Evolutionary conservation across 37 sponge, comb jelly and placozoan species (phyloP).

Genomic region (Lycopodina hypogea): DNA sequence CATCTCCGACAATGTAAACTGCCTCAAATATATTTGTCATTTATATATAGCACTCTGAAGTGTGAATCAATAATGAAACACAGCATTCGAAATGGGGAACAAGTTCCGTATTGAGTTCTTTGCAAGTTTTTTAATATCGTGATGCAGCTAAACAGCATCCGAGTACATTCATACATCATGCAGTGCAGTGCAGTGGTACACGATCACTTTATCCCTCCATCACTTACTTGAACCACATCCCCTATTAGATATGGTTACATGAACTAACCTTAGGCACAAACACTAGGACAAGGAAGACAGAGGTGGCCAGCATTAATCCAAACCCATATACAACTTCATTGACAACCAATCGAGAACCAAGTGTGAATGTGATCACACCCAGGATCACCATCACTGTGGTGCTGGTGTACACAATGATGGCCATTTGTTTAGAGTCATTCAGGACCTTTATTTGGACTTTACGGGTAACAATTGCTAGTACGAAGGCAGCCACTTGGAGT

Average conservation of each 20-base stretch:
- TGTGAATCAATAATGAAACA: too few species aligned
- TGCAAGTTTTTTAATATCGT: too few species aligned
- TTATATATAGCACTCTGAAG: too few species aligned
- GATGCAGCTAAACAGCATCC: too few species aligned
- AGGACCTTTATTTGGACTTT: background rate
- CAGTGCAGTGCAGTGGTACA: too few species aligned
- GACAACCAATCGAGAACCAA: background rate
- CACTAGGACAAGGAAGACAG: conserved; percentile 13
- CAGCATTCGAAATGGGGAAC: too few species aligned
- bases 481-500: background rate
- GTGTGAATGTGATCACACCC: conserved; percentile 17
- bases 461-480: background rate
- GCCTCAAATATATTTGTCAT: too few species aligned
- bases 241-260: background rate
- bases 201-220: too few species aligned
- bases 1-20: too few species aligned
- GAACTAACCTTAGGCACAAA: conserved; percentile 34
- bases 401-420: conserved; percentile 25
- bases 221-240: too few species aligned
- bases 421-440: conserved; percentile 2
- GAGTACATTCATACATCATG: too few species aligned
- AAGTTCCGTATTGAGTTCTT: too few species aligned
- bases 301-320: conserved; percentile 29
- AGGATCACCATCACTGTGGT: conserved; percentile 23
- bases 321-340: background rate